Evolutionary conservation across 2,888 invertebrate species (phyloP).

Genomic region (Agrilus cyanescens): DNA sequence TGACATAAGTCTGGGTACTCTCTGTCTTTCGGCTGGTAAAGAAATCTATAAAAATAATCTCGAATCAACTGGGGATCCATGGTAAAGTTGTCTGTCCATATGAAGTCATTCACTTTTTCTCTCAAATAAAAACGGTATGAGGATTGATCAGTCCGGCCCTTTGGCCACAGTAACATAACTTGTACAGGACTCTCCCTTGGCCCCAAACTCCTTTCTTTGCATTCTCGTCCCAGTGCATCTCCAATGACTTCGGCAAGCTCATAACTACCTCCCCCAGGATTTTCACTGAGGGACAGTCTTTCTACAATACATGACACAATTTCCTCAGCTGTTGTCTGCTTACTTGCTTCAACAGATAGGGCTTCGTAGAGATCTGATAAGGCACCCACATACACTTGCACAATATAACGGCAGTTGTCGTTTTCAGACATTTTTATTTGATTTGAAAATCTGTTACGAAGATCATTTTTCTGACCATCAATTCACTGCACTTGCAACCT

Average conservation of each 20-base stretch:
- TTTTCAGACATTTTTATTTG: constrained; percentile 45
- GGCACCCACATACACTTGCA: constrained; percentile 82
- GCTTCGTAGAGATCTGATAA: constrained; percentile 81
- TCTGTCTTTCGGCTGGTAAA: constrained; percentile 83
- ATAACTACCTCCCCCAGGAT: constrained; percentile 49
- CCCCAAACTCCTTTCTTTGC: constrained; percentile 82
- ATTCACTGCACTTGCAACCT: no score
- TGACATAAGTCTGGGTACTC: constrained; percentile 95
- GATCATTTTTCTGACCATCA: no score
- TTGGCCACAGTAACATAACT: constrained; percentile 74
- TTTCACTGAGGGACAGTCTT: constrained; percentile 48
- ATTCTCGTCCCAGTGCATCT: constrained; percentile 76
- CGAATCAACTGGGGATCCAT: constrained; percentile 87
- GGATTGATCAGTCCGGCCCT: constrained; percentile 42
- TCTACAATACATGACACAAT: constrained; percentile 83
- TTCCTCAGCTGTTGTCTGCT: constrained; percentile 84
- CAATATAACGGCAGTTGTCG: constrained; percentile 58
- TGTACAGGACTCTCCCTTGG: constrained; percentile 71
- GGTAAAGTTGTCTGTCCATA: constrained; percentile 79
- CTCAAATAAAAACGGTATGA: constrained; percentile 73
- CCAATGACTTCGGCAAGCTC: constrained; percentile 83
- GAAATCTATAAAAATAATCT: constrained; percentile 82
- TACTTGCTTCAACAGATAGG: constrained; percentile 80
- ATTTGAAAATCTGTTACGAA: constrained; percentile 17
- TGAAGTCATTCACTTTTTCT: constrained; percentile 72